Evolutionary conservation across 2,797 vertebrate species (phyloP).

Genomic region (Ambastaia sidthimunki): DNA sequence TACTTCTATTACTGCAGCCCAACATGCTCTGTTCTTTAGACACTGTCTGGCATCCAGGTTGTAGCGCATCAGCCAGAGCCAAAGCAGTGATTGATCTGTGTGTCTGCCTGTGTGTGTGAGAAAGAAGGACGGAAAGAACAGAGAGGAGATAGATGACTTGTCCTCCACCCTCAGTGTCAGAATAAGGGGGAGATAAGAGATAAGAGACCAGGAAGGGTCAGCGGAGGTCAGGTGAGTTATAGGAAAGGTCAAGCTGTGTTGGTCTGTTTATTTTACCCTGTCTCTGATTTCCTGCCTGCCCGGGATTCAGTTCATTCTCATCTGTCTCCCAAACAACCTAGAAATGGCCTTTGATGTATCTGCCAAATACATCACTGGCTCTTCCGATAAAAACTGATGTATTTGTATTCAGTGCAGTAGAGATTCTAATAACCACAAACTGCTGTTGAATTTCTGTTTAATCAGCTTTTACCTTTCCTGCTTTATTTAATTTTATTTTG

Average conservation of each 20-base stretch:
- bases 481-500: background rate
- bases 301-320: conserved; percentile 43
- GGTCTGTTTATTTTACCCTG: conserved; percentile 81
- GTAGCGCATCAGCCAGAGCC: conserved; percentile 1
- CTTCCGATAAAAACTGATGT: conserved; percentile 21
- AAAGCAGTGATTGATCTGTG: conserved; percentile 41
- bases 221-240: conserved; percentile 70
- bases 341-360: conserved; percentile 24
- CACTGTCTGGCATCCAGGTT: background rate
- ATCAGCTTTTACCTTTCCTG: background rate
- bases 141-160: conserved; percentile 69
- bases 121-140: conserved; percentile 28
- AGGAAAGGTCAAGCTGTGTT: conserved; percentile 71
- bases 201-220: conserved; percentile 73
- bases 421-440: background rate
- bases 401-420: conserved; percentile 10
- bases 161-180: conserved; percentile 76
- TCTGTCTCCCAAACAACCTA: conserved; percentile 49
- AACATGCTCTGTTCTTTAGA: background rate
- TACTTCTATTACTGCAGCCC: background rate
- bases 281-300: conserved; percentile 80
- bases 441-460: background rate
- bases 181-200: conserved; percentile 77
- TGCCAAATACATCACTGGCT: conserved; percentile 33
- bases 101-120: conserved; percentile 19